Evolutionary conservation across 2,888 invertebrate genomes (phyloP), one percentile per base, ranked within the genome.

Genomic region (Drosophila quinaria): DNA sequence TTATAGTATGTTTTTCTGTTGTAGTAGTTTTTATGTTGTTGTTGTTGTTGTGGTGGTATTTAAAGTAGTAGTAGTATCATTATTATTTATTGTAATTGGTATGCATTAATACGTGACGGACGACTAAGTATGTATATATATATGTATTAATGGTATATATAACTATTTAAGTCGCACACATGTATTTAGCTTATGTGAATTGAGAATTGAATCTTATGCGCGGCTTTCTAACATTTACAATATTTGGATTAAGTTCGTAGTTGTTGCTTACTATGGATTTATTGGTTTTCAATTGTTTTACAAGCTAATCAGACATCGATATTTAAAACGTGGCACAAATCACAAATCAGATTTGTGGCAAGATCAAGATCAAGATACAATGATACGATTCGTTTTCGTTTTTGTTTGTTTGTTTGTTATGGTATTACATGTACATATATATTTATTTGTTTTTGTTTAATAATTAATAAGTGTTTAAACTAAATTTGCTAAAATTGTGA

Each of bases 291-390:
- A 64, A 60, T 70, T 67, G 44, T 68, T 69, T 64, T 89, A 89
- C 82, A 78, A 75, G 81, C 89, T 89, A 89, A 79, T 89, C 90
- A 89, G 88, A 89, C 88, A 89, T 89, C 88, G 78, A 86, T 89
- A 87, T 86, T 87, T 84, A 89, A 85, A 86, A 87, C 74, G 85
- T 89, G 86, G 89, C 89, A 89, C 85, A 86, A 86, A 87, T 85
- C 89, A 87, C 89, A 85, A 85, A 78, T 83, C 81, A 87, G 89
- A 84, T 84, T 84, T 84, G 84, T 84, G 81, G 84, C 89, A 83
- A 84, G 83, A 88, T 84, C 80, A 83, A 83, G 89, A 80, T 84
- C 87, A 80, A 84, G 89, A 83, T 84, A 84, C 89, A 89, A 80
- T 89, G 89, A 84, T 84, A 83, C 87, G 83, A 88, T 86, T 88